phyloP scores from a whole-genome alignment of 1,140 invertebrate species.

The Drosophila aff. region DNA sequence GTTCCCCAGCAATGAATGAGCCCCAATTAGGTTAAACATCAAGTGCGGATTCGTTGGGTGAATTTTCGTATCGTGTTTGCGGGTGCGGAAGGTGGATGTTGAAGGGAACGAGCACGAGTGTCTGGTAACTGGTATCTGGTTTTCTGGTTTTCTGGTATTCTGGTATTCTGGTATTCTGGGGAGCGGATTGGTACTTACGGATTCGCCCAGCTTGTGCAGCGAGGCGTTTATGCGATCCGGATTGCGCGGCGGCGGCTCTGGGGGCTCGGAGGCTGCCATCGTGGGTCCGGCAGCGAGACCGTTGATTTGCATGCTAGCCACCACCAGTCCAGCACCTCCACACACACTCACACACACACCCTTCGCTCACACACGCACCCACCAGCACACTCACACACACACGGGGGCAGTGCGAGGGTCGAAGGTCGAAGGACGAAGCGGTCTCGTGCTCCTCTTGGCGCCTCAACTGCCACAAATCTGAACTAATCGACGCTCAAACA shows the following conservation, averaged over 20 bases:
- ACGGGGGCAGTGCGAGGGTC: conserved; percentile 16
- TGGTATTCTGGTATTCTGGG: conserved; percentile 4
- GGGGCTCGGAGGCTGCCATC: conserved; percentile 85
- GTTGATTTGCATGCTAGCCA: conserved; percentile 84
- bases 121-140: conserved; percentile 10
- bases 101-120: not conserved
- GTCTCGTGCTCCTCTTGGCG: conserved; percentile 29
- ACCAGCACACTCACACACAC: conserved; percentile 8
- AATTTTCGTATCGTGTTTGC: conserved; percentile 36
- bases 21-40: conserved; percentile 74
- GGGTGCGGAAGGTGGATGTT: conserved; percentile 10
- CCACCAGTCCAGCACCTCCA: conserved; percentile 19
- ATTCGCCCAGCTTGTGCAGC: conserved; percentile 83
- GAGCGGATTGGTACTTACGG: conserved; percentile 77
- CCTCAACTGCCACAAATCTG: conserved; percentile 48
- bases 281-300: conserved; percentile 80
- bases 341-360: conserved; percentile 16
- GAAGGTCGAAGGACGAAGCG: conserved; percentile 14
- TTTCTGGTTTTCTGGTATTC: conserved; percentile 4
- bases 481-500: conserved; percentile 48
- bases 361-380: not conserved
- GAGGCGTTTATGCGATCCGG: conserved; percentile 85
- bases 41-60: conserved; percentile 48
- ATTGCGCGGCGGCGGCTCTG: conserved; percentile 85
- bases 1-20: conserved; percentile 66